Evolutionary conservation across 2,113 vertebrate genomes (phyloP), one percentile per base, ranked within the genome.

Genomic region (Chelonoidis abingdonii): DNA sequence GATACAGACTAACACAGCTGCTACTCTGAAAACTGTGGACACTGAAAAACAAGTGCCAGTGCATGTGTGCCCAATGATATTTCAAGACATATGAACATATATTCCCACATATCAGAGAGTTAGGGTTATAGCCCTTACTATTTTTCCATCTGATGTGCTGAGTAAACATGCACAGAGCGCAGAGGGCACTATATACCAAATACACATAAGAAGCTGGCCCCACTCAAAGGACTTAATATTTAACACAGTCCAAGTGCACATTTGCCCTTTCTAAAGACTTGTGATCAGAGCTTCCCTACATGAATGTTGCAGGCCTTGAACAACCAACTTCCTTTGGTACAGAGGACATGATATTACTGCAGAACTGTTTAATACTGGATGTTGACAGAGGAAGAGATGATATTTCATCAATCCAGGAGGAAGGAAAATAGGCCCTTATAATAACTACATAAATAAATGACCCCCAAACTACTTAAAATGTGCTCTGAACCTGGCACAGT

Each of bases 211-310:
- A n/a, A 44, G 22, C 47, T 24, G 38, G 24, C 24, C 38, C 27
- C 38, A 44, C 38, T 47, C 24, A 78, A 87, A 3, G 22, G 84
- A 83, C 16, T 75, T 87, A 84, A 21, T 90, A 93, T 89, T 9
- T 92, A 89, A 80, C 31, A 93, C 25, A 83, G 13, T 4, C 5
- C 91, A 80, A 93, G 89, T 1, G 2, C 19, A 21, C 22, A 35
- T 62, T 92, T 94, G 44, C 25, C 16, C 83, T 86, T 94, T 57
- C 79, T n/a, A 38, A 93, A 89, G n/a, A 47, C 19, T 81, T 92
- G 49, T 86, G 54, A 84, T 87, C 10, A 12, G 53, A 54, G 65
- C 87, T 88, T 47, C 57, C 93, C 19, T 80, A 84, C 57, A 89
- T 8, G 10, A 92, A 93, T 38, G 14, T 75, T 82, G 82, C 24